Percentiles rank a stretch among this genome's conserved stretches.
These are phyloP conservation scores for Pardalotus punctatus DNA, from an alignment of 2,113 vertebrate species.

Conservation along the genomic window DNA sequence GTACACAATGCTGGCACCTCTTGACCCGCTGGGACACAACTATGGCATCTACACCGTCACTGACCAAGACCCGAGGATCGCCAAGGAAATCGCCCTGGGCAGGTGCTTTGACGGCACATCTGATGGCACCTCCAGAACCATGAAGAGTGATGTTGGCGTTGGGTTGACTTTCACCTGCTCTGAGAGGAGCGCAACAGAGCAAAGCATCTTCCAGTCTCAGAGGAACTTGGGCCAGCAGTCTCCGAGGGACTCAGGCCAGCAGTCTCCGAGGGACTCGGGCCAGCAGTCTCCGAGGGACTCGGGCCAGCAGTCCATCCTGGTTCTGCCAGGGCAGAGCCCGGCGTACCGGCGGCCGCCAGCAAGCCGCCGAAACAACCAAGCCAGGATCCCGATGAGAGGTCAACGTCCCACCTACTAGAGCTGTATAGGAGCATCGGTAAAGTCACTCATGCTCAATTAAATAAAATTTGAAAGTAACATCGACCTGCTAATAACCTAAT, in stretches of 20 bases:
- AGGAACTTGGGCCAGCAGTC: conserved; percentile 75
- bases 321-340: conserved; percentile 58
- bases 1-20: conserved; percentile 95
- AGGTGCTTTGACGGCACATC: conserved; percentile 95
- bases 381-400: not conserved
- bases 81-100: conserved; percentile 94
- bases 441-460: not conserved
- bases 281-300: conserved; percentile 78
- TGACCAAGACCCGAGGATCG: conserved; percentile 91
- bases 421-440: not conserved
- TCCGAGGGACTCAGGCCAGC: conserved; percentile 60
- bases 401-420: conserved; percentile 35
- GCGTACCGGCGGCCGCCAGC: conserved; percentile 53
- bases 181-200: conserved; percentile 77
- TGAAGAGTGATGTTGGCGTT: conserved; percentile 89
- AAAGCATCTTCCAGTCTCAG: conserved; percentile 85
- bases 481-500: not conserved
- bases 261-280: conserved; percentile 74
- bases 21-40: conserved; percentile 95
- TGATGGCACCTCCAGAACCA: conserved; percentile 87
- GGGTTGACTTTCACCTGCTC: conserved; percentile 89
- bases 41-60: conserved; percentile 98
- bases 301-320: conserved; percentile 57
- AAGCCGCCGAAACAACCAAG: conserved; percentile 33
- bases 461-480: not conserved